phyloP scores from a whole-genome alignment of 1,140 invertebrate species.

The Pemphigus obesinymphae region DNA sequence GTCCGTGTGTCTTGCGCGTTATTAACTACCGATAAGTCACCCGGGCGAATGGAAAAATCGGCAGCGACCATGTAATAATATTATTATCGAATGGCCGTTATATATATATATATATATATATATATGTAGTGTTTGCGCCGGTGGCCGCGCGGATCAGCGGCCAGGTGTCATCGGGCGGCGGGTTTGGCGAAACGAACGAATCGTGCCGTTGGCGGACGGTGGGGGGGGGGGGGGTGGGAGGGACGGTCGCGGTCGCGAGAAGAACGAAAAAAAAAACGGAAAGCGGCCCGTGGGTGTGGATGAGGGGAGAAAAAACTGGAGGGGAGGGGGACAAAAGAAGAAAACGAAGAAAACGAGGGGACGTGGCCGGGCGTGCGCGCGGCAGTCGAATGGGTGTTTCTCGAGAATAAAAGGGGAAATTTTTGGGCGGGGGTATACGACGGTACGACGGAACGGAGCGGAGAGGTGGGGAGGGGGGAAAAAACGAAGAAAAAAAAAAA shows the following conservation, averaged over 20 bases:
- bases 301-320: neutral
- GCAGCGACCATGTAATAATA: too few species aligned
- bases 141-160: neutral
- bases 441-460: neutral
- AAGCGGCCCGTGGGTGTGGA: neutral
- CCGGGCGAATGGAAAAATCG: too few species aligned
- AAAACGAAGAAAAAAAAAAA: neutral
- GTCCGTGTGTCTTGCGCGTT: too few species aligned
- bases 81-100: too few species aligned
- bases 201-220: neutral
- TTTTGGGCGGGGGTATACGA: neutral
- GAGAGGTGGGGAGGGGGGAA: neutral
- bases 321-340: neutral
- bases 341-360: neutral
- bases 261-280: neutral
- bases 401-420: neutral
- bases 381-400: slow-evolving; percentile 20
- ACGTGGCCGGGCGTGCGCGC: slow-evolving; percentile 33
- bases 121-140: too few species aligned
- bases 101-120: too few species aligned
- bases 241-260: neutral
- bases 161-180: neutral
- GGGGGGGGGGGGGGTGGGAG: too few species aligned
- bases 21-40: too few species aligned
- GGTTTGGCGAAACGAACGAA: neutral